phyloP scores from a whole-genome alignment of 1,140 invertebrate genomes.

The Diuraphis noxia region DNA sequence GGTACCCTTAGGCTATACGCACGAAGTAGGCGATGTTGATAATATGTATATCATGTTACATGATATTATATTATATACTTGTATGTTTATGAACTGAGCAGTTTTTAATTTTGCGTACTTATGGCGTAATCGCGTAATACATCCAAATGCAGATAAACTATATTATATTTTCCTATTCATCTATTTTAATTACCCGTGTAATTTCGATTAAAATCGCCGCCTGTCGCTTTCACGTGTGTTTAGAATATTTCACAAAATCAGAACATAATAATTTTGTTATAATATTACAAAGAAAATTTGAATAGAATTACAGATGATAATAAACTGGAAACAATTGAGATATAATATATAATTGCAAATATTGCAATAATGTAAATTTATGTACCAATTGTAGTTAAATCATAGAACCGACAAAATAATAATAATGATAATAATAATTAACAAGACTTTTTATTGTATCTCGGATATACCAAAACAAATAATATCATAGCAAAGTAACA shows the following conservation, averaged over 20 bases:
- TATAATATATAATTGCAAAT: not conserved
- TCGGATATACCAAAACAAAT: too few relatives aligned
- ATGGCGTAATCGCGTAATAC: too few relatives aligned
- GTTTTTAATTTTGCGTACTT: not conserved
- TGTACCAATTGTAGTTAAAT: not conserved
- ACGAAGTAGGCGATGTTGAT: not conserved
- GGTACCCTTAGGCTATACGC: not conserved
- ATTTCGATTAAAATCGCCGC: not conserved
- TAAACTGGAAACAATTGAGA: not conserved
- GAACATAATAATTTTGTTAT: not conserved
- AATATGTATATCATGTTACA: not conserved
- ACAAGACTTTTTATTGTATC: not conserved
- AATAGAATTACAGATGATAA: not conserved
- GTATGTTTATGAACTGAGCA: not conserved
- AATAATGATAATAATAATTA: not conserved
- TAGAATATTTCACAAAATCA: not conserved
- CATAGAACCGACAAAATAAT: not conserved
- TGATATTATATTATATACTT: not conserved
- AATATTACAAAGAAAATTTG: not conserved
- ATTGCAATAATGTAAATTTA: not conserved
- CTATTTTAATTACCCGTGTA: not conserved
- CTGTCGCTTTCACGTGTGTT: not conserved
- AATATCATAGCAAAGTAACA: too few relatives aligned
- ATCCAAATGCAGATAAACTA: not conserved
- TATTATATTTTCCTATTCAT: not conserved